These are phyloP conservation scores for Sciaenops ocellatus DNA, from an alignment of 2,797 vertebrate species.

Conservation along the genomic window DNA sequence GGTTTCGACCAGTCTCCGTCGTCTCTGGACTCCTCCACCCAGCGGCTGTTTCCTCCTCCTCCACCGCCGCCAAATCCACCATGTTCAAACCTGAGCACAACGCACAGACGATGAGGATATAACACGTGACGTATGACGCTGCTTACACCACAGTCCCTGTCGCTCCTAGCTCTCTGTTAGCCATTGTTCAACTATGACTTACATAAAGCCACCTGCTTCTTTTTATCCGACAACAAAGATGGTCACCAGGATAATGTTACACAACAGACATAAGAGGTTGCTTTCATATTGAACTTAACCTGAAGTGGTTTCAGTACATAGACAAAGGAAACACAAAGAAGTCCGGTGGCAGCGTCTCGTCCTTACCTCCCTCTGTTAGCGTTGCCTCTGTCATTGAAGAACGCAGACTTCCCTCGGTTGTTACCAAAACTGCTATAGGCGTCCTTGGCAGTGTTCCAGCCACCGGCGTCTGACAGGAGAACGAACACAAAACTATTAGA, in stretches of 20 bases:
- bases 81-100: constrained; percentile 87
- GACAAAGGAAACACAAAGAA: not conserved
- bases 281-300: not conserved
- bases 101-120: not conserved
- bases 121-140: not conserved
- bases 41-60: constrained; percentile 89
- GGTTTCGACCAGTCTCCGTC: constrained; percentile 98
- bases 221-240: too few relatives aligned
- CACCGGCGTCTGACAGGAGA: constrained; percentile 76
- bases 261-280: not conserved
- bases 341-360: not conserved
- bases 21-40: constrained; percentile 92
- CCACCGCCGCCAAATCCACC: constrained; percentile 79
- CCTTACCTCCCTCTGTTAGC: constrained; percentile 91
- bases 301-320: not conserved
- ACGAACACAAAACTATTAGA: not conserved
- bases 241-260: not conserved
- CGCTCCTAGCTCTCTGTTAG: too few relatives aligned
- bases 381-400: constrained; percentile 91
- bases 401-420: constrained; percentile 92
- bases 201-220: too few relatives aligned
- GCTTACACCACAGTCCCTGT: too few relatives aligned
- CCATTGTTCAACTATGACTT: too few relatives aligned
- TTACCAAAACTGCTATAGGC: constrained; percentile 94
- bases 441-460: constrained; percentile 93